A percentile compares a stretch with the other conserved stretches of the same genome.
These are phyloP conservation scores for Heliconius hortense DNA, from an alignment of 2,888 invertebrate species.

Conservation along the genomic window DNA sequence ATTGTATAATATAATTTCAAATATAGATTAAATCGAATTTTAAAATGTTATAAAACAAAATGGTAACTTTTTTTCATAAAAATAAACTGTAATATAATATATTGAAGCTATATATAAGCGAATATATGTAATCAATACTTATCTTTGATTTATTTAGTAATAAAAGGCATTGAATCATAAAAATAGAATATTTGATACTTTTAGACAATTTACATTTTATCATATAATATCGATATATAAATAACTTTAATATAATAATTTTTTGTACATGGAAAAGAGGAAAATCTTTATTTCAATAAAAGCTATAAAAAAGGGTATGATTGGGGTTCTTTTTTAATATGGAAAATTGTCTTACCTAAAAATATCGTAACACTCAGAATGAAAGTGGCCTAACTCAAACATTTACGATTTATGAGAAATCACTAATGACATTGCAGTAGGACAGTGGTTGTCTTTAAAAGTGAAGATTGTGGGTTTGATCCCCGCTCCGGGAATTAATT, in stretches of 20 bases:
- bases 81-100: not conserved
- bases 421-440: no score
- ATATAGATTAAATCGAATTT: not conserved
- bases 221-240: no score
- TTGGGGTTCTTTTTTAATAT: not conserved
- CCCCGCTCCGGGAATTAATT: no score
- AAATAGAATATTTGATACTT: not conserved
- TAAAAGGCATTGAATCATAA: not conserved
- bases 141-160: slow-evolving; percentile 6
- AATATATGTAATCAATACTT: not conserved
- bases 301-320: not conserved
- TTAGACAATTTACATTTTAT: no score
- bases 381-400: not conserved
- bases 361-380: not conserved
- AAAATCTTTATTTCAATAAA: not conserved
- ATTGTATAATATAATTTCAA: not conserved
- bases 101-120: not conserved
- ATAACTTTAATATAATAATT: no score
- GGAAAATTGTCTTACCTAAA: slow-evolving; percentile 2
- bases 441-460: no score
- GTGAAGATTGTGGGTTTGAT: no score
- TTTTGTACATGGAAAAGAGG: no score
- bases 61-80: not conserved
- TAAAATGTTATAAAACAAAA: no score
- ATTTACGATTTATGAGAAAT: not conserved